Evolutionary conservation across 2,797 vertebrate genomes (phyloP).

Genomic region (Gorsachius magnificus): DNA sequence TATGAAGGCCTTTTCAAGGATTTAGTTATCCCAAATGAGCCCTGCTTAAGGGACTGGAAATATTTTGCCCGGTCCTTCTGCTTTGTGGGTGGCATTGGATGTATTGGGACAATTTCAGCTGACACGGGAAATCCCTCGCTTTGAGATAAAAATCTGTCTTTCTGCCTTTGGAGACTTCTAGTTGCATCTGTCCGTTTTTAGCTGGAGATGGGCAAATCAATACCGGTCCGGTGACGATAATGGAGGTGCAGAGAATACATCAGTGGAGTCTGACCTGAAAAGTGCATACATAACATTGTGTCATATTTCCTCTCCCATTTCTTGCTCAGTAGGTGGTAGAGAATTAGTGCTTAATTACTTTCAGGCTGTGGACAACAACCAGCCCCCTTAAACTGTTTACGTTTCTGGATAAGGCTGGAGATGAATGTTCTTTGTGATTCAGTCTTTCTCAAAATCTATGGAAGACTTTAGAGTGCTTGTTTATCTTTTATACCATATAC

Average conservation of each 20-base stretch:
- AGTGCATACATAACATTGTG: not conserved
- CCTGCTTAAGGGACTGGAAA: not conserved
- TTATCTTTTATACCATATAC: conserved; percentile 16
- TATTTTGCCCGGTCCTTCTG: not conserved
- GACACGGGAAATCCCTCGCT: not conserved
- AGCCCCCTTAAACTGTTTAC: conserved; percentile 45
- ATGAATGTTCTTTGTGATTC: conserved; percentile 44
- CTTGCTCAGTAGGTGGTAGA: conserved; percentile 55
- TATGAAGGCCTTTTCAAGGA: conserved; percentile 22
- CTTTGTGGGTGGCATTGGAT: not conserved
- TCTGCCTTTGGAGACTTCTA: not conserved
- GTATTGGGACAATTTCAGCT: not conserved
- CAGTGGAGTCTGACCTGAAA: not conserved
- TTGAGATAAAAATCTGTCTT: not conserved
- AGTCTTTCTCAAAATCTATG: not conserved
- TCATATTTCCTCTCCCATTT: conserved; percentile 23
- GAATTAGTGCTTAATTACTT: conserved; percentile 62
- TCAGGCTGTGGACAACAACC: conserved; percentile 42
- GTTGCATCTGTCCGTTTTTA: not conserved
- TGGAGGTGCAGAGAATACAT: not conserved
- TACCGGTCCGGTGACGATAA: not conserved
- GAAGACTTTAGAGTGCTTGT: conserved; percentile 6
- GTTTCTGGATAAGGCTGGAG: conserved; percentile 51
- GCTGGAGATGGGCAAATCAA: not conserved
- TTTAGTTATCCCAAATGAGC: not conserved